Evolutionary conservation across 2,113 vertebrate genomes (phyloP).

Genomic region (Podocnemis expansa): DNA sequence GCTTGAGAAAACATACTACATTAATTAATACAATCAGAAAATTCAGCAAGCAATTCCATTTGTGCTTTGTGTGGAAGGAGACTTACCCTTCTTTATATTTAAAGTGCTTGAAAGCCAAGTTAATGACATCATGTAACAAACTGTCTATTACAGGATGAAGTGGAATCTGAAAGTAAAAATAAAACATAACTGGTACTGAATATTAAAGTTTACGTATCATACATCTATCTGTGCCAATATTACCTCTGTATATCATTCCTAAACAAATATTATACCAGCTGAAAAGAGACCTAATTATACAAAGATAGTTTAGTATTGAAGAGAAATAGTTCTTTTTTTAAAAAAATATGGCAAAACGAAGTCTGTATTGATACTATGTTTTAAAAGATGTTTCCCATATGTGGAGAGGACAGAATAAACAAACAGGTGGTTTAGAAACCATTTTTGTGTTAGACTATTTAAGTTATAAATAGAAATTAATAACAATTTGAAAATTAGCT

Average conservation of each 20-base stretch:
- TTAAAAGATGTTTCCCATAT: background rate
- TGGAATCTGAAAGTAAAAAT: conserved; percentile 86
- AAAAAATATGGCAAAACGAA: background rate
- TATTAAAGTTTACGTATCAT: background rate
- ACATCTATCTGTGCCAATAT: background rate
- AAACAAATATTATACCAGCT: background rate
- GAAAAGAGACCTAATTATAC: background rate
- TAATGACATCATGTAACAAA: conserved; percentile 97
- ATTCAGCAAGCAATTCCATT: background rate
- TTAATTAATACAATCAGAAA: background rate
- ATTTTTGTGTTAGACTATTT: background rate
- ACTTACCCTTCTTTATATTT: conserved; percentile 98
- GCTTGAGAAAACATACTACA: conserved; percentile 9
- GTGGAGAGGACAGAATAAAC: background rate
- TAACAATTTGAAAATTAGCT: background rate
- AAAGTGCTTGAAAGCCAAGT: conserved; percentile 99
- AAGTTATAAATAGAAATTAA: background rate
- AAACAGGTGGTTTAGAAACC: background rate
- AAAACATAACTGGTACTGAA: conserved; percentile 3
- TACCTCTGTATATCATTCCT: background rate
- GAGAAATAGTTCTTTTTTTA: background rate
- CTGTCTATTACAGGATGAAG: conserved; percentile 96
- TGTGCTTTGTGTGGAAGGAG: background rate
- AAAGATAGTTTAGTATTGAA: background rate
- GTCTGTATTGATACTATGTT: background rate